Evolutionary conservation across 2,888 invertebrate species (phyloP).

Genomic region (Nomada goodeniana): DNA sequence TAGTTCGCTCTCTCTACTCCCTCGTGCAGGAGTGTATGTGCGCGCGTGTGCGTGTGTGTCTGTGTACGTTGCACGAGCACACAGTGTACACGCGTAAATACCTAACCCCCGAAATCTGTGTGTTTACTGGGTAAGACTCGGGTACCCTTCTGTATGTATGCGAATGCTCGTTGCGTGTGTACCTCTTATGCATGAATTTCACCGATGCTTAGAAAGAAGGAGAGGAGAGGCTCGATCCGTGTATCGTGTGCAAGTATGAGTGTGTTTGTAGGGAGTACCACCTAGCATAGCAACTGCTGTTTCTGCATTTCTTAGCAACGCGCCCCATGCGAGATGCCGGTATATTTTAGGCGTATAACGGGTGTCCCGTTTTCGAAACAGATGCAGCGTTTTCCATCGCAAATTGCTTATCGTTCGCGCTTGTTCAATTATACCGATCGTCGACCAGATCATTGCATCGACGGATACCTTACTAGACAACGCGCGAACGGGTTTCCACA

Average conservation of each 20-base stretch:
- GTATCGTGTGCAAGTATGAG: slow-evolving; percentile 41
- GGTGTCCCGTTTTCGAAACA: slow-evolving; percentile 72
- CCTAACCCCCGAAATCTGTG: slow-evolving; percentile 37
- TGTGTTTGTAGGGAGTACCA: slow-evolving; percentile 76
- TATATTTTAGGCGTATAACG: slow-evolving; percentile 80
- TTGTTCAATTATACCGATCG: background rate
- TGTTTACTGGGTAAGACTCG: slow-evolving; percentile 50
- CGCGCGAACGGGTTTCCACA: background rate
- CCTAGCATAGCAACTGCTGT: slow-evolving; percentile 84
- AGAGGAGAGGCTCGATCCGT: slow-evolving; percentile 62
- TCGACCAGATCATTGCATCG: background rate
- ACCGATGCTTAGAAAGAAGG: slow-evolving; percentile 70
- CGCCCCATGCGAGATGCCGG: slow-evolving; percentile 77
- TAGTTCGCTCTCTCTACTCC: slow-evolving; percentile 56
- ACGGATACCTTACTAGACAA: background rate
- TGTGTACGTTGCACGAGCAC: slow-evolving; percentile 14
- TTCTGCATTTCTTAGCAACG: slow-evolving; percentile 83
- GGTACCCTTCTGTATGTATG: slow-evolving; percentile 33
- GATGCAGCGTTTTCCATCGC: slow-evolving; percentile 3
- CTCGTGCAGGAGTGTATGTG: slow-evolving; percentile 43
- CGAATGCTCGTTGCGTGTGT: slow-evolving; percentile 36
- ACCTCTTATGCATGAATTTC: slow-evolving; percentile 59
- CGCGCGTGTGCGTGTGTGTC: background rate
- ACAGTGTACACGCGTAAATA: background rate
- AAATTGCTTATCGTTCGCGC: background rate